Conservation (phyloP, 2,888 invertebrate species). For the Ditula angustiorana region DNA sequence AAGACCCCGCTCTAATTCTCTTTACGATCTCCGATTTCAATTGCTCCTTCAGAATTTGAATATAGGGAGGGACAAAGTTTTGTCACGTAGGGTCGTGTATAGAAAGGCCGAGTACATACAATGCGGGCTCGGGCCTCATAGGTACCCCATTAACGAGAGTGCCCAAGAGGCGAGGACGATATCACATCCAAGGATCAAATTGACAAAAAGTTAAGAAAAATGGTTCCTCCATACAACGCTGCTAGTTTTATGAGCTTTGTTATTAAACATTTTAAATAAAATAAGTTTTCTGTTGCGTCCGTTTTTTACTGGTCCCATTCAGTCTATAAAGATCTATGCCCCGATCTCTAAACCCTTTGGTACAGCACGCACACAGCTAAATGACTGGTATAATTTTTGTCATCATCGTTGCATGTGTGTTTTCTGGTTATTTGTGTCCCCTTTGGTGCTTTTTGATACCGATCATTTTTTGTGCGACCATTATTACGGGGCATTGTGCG, state of each 20-base stretch:
- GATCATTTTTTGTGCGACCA: constrained; percentile 80
- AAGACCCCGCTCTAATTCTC: constrained; percentile 84
- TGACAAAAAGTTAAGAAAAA: constrained; percentile 77
- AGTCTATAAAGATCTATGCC: constrained; percentile 69
- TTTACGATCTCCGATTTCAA: constrained; percentile 86
- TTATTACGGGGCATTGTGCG: constrained; percentile 80
- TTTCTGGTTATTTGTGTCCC: constrained; percentile 78
- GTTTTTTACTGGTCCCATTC: constrained; percentile 75
- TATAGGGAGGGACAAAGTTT: constrained; percentile 84
- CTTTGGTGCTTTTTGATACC: constrained; percentile 80
- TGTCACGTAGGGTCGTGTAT: constrained; percentile 83
- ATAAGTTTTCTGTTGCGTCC: constrained; percentile 65
- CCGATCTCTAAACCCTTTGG: constrained; percentile 73
- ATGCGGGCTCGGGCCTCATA: constrained; percentile 80
- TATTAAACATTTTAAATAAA: constrained; percentile 82
- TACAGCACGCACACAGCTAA: constrained; percentile 65
- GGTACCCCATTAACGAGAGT: constrained; percentile 84
- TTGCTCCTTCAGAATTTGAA: constrained; percentile 86
- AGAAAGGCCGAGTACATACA: constrained; percentile 76
- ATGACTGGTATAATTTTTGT: constrained; percentile 66
- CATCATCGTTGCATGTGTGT: constrained; percentile 65
- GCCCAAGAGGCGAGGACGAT: constrained; percentile 74
- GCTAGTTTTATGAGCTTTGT: constrained; percentile 80
- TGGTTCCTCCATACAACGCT: constrained; percentile 52
- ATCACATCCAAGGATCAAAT: constrained; percentile 80